Percentiles rank a stretch among this genome's conserved stretches.
phyloP scores from a whole-genome alignment of 2,888 invertebrate species.

The Sceliomorpha sp. region DNA sequence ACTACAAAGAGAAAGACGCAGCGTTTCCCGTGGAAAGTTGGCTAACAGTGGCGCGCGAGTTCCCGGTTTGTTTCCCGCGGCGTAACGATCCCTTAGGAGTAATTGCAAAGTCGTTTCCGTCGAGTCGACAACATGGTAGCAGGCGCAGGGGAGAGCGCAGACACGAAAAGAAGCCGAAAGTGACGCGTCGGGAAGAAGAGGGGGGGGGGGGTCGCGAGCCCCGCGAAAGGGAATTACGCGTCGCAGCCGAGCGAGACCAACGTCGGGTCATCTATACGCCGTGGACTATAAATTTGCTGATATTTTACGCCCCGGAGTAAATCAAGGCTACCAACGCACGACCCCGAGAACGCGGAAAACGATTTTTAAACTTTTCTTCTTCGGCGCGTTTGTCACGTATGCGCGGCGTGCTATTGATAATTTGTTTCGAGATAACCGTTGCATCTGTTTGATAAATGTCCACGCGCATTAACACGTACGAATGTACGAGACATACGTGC shows the following conservation, averaged over 20 bases:
- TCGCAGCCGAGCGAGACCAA: slow-evolving; percentile 46
- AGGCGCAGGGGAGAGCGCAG: slow-evolving; percentile 57
- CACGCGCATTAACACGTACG: too few species aligned
- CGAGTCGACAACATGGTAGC: slow-evolving; percentile 73
- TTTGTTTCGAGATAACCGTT: too few species aligned
- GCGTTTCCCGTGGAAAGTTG: too few species aligned
- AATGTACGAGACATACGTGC: too few species aligned
- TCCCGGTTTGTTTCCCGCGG: slow-evolving; percentile 71
- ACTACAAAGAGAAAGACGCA: too few species aligned
- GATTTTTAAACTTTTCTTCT: slow-evolving; percentile 10
- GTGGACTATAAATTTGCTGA: slow-evolving; percentile 73
- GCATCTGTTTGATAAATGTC: too few species aligned
- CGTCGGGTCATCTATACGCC: slow-evolving; percentile 53
- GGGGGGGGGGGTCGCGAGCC: slow-evolving; percentile 48
- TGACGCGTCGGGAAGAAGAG: slow-evolving; percentile 20
- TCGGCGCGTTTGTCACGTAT: too few species aligned
- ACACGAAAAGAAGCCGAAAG: slow-evolving; percentile 35
- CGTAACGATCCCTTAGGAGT: slow-evolving; percentile 74
- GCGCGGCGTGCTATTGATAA: too few species aligned
- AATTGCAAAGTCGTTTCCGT: slow-evolving; percentile 75
- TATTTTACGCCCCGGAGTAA: slow-evolving; percentile 72
- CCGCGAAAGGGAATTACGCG: slow-evolving; percentile 45
- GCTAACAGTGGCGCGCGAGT: slow-evolving; percentile 17
- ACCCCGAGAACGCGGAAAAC: slow-evolving; percentile 58
- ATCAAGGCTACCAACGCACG: slow-evolving; percentile 55